Percentiles rank a stretch among this genome's conserved stretches.
phyloP scores from a whole-genome alignment of 1,140 invertebrate genomes.

The Pachyrhynchus sulphureomaculatus region DNA sequence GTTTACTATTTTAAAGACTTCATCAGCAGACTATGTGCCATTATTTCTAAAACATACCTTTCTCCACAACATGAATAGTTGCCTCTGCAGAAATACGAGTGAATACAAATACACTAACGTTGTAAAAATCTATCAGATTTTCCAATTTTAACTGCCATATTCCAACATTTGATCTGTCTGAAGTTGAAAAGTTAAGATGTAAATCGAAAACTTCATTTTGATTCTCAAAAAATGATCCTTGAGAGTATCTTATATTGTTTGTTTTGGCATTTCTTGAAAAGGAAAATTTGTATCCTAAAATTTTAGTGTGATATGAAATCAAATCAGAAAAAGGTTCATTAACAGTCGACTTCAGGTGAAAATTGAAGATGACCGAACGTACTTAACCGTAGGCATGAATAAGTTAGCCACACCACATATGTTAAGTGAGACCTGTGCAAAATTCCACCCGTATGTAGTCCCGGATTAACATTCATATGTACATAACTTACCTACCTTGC shows the following conservation, averaged over 20 bases:
- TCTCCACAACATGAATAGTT: not conserved
- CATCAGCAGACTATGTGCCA: too few species aligned
- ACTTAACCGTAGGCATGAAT: not conserved
- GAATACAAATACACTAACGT: slow-evolving; percentile 37
- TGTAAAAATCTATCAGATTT: slow-evolving; percentile 29
- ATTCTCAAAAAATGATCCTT: slow-evolving; percentile 29
- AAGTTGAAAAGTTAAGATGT: slow-evolving; percentile 37
- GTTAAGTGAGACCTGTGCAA: too few species aligned
- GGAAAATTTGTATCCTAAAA: slow-evolving; percentile 31
- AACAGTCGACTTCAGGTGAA: not conserved
- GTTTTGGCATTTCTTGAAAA: slow-evolving; percentile 4
- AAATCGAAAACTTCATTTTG: slow-evolving; percentile 30
- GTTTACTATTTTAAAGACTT: too few species aligned
- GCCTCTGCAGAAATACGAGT: slow-evolving; percentile 27
- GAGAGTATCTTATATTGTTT: not conserved
- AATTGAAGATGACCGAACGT: not conserved
- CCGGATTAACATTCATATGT: too few species aligned
- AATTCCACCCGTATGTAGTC: too few species aligned
- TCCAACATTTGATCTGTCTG: slow-evolving; percentile 23
- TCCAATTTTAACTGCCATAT: slow-evolving; percentile 38
- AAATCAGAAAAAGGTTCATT: too few species aligned
- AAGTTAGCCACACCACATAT: too few species aligned
- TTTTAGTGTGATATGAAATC: not conserved
- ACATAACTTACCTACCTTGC: too few species aligned
- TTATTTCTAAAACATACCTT: not conserved